Evolutionary conservation across 2,888 invertebrate genomes (phyloP).

Genomic region (Dioctria rufipes): DNA sequence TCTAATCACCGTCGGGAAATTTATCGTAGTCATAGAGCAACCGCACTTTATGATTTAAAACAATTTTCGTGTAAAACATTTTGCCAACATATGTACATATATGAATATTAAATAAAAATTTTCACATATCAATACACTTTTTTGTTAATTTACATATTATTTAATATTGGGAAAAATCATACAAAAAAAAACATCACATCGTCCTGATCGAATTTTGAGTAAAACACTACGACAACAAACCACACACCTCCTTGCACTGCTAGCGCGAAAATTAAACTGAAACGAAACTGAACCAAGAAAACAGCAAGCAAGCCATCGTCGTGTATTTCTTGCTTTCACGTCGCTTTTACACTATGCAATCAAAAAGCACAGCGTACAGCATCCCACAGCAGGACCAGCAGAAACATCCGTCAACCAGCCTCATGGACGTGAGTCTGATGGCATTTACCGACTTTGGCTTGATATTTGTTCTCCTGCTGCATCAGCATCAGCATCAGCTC

Average conservation of each 20-base stretch:
- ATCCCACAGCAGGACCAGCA: background rate
- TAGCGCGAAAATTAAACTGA: conserved; percentile 45
- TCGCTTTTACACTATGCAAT: conserved; percentile 4
- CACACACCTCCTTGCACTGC: conserved; percentile 22
- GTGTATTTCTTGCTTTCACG: background rate
- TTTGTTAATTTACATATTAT: background rate
- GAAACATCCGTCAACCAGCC: too few species aligned
- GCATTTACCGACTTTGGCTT: background rate
- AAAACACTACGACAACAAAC: conserved; percentile 8
- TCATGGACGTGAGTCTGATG: conserved; percentile 2
- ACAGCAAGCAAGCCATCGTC: background rate
- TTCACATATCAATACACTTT: background rate
- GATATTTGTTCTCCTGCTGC: conserved; percentile 10
- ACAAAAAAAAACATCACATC: background rate
- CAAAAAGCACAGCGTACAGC: conserved; percentile 7
- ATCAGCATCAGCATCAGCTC: background rate
- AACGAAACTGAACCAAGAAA: conserved; percentile 2
- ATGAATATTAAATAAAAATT: background rate
- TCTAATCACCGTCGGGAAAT: conserved; percentile 41
- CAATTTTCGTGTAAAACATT: background rate
- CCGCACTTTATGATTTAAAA: background rate
- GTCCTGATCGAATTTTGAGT: conserved; percentile 2
- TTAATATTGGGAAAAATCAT: too few species aligned
- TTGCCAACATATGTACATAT: background rate
- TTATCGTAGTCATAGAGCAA: conserved; percentile 29